phyloP scores from a whole-genome alignment of 2,113 vertebrate genomes.

The Hoplias malabaricus region DNA sequence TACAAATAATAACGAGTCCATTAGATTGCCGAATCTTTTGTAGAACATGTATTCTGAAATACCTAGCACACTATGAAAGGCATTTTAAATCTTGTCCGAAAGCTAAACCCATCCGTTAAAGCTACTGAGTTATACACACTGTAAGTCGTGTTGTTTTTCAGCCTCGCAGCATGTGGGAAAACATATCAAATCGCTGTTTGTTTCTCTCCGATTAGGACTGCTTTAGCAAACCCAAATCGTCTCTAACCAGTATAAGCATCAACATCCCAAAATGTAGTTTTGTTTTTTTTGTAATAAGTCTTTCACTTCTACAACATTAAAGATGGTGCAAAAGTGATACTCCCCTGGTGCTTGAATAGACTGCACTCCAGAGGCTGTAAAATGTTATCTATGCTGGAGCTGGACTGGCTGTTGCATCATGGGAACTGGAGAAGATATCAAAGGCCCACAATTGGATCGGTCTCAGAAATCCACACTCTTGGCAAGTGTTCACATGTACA shows the following conservation, averaged over 20 bases:
- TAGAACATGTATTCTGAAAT: background rate
- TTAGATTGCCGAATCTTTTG: slow-evolving; percentile 6
- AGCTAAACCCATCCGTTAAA: background rate
- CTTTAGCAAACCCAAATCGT: slow-evolving; percentile 19
- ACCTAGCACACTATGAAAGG: background rate
- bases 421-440: slow-evolving; percentile 62
- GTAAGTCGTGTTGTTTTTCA: background rate
- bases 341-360: slow-evolving; percentile 26
- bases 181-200: background rate
- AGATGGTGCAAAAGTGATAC: slow-evolving; percentile 32
- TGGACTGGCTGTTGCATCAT: slow-evolving; percentile 59
- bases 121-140: background rate
- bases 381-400: slow-evolving; percentile 52
- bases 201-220: slow-evolving; percentile 18
- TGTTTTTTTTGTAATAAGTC: slow-evolving; percentile 14
- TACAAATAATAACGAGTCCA: slow-evolving; percentile 1
- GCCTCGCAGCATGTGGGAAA: slow-evolving; percentile 17
- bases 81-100: background rate
- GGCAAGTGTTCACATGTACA: slow-evolving; percentile 59
- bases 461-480: slow-evolving; percentile 59
- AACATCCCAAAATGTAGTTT: slow-evolving; percentile 19
- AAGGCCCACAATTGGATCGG: slow-evolving; percentile 56
- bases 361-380: slow-evolving; percentile 51
- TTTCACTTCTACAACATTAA: slow-evolving; percentile 24
- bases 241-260: slow-evolving; percentile 1